These are phyloP conservation scores for Sus scrofa DNA, from an alignment of 2,113 vertebrate species.

Conservation along the genomic window DNA sequence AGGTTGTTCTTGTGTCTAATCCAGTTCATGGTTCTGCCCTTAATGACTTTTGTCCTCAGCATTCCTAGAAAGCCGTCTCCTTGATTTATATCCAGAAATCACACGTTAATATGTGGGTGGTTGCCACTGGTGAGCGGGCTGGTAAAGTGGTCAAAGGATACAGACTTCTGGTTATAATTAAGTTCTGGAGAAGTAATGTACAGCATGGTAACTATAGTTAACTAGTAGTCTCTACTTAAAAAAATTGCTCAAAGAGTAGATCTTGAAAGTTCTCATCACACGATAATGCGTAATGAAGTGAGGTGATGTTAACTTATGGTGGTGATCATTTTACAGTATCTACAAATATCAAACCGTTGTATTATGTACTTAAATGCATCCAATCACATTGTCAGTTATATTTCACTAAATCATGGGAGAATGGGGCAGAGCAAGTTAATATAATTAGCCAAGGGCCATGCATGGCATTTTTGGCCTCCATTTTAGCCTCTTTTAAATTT, in stretches of 20 bases:
- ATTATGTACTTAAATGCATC: neutral
- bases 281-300: neutral
- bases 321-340: neutral
- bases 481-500: neutral
- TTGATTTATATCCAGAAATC: neutral
- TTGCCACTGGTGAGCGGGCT: neutral
- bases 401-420: neutral
- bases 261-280: neutral
- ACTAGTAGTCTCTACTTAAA: neutral
- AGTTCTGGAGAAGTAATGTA: neutral
- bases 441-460: neutral
- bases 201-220: neutral
- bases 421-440: neutral
- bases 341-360: neutral
- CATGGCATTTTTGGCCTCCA: neutral
- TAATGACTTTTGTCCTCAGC: neutral
- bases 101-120: neutral
- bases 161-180: neutral
- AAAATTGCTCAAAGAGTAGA: neutral
- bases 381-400: neutral
- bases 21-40: neutral
- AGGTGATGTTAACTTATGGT: neutral
- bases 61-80: neutral
- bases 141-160: neutral
- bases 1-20: neutral